Base-by-base conservation (phyloP, 2,113 vertebrate species). In the Axis porcinus region DNA sequence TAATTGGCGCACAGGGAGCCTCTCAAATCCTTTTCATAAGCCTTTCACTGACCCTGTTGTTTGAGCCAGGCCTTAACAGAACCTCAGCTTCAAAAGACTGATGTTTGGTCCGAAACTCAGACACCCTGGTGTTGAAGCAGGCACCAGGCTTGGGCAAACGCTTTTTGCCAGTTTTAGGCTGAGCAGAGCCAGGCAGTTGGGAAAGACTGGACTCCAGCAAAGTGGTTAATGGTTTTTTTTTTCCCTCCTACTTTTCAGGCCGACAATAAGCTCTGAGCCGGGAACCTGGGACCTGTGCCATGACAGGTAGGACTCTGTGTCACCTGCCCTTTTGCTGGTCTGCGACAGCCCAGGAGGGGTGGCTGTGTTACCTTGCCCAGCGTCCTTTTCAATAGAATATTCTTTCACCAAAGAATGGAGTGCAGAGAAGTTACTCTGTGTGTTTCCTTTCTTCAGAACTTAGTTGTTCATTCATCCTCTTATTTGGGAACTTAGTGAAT, bases 71-170 rank as follows among this genome's bases (percentile, higher is more conserved):
- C 1, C 9, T 62, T 83, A 83, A 70, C 13, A 54, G 86, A 90
- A 13, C 62, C 60, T 86, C 54, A 4, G 2, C 93, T 97, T 92
- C 81, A 78, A 81, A 97, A 78, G 70, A 15, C 93, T 52, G n/a
- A 14, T 4, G 36, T 62, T 40, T 55, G 57, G 83, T 40, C 62
- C 0, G 1, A 84, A 36, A 67, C 88, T 9, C 60, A 67, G 93
- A 60, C 57, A 50, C 36, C 19, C 47, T 78, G 86, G 60, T 50
- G 40, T 88, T 33, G 33, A 52, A 74, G 81, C 1, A 70, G 94
- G 85, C 33, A 62, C 90, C 16, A 50, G 19, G 2, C 43, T 79
- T 58, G 88, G 88, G 88, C 16, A 1, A 7, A 52, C 10, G 2
- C 33, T 57, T 36, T 70, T 54, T 50, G 8, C 47, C 33, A 62